Evolutionary conservation across 2,113 vertebrate genomes (phyloP).

Genomic region (Charina bottae): DNA sequence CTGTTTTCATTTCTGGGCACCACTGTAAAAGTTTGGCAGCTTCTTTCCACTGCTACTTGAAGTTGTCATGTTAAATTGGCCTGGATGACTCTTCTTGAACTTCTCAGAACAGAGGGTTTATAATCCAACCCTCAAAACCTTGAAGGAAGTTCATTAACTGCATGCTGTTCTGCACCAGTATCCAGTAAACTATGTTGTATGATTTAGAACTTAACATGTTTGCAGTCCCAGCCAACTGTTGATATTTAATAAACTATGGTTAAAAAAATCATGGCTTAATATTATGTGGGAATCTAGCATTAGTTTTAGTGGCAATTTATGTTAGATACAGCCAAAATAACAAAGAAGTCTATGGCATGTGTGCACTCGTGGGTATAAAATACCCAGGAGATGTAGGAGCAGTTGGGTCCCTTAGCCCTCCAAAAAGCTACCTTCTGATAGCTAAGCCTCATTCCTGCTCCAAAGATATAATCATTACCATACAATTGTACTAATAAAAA

Average conservation of each 20-base stretch:
- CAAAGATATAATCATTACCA: background rate
- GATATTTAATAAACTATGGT: background rate
- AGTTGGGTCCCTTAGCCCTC: background rate
- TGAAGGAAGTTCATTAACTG: background rate
- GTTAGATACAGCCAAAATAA: background rate
- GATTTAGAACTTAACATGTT: background rate
- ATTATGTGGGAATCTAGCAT: background rate
- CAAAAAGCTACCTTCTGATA: background rate
- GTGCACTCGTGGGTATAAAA: background rate
- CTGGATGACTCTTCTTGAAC: background rate
- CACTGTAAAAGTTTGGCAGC: background rate
- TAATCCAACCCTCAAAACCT: background rate
- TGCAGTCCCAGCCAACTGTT: background rate
- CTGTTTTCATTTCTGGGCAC: background rate
- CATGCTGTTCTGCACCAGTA: background rate
- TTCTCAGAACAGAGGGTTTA: background rate
- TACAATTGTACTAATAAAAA: background rate
- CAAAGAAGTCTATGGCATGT: background rate
- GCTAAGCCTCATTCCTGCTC: background rate
- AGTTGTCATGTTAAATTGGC: background rate
- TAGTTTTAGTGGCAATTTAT: background rate
- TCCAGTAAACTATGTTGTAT: background rate
- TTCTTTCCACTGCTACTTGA: background rate
- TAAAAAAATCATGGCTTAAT: background rate
- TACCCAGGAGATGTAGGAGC: background rate